These are phyloP conservation scores for Ictidomys tridecemlineatus DNA, from an alignment of 2,113 vertebrate genomes.

Conservation along the genomic window DNA sequence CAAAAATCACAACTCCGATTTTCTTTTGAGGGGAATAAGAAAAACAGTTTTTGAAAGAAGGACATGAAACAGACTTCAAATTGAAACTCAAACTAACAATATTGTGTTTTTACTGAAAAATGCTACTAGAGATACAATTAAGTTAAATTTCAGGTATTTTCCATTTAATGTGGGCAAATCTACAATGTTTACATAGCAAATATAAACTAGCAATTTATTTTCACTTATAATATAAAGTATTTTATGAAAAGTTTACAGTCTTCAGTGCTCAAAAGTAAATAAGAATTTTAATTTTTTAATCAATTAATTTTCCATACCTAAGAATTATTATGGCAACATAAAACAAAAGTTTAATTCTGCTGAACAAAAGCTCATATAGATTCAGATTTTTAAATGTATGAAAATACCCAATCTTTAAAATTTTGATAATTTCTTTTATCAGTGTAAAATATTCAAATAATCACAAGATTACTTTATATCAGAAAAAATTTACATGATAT, in stretches of 20 bases:
- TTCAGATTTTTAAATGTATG: neutral
- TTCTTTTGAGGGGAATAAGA: too few relatives aligned
- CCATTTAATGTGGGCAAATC: too few relatives aligned
- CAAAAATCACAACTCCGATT: too few relatives aligned
- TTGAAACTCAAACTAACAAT: neutral
- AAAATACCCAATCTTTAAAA: too few relatives aligned
- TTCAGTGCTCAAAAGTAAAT: slow-evolving; percentile 50
- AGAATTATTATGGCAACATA: slow-evolving; percentile 54
- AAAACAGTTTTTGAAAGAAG: neutral
- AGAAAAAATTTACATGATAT: too few relatives aligned
- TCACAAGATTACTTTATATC: too few relatives aligned
- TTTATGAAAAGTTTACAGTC: slow-evolving; percentile 65
- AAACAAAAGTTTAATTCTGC: slow-evolving; percentile 63
- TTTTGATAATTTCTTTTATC: too few relatives aligned
- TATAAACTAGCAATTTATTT: slow-evolving; percentile 59
- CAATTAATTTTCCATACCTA: slow-evolving; percentile 49
- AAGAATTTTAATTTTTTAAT: neutral
- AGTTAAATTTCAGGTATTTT: too few relatives aligned
- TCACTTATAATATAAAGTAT: slow-evolving; percentile 64
- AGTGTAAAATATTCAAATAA: too few relatives aligned
- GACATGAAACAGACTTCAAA: slow-evolving; percentile 17
- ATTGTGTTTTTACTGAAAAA: too few relatives aligned
- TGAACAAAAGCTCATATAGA: slow-evolving; percentile 55
- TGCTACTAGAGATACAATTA: too few relatives aligned
- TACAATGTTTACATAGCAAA: too few relatives aligned